Evolutionary conservation across 2,888 invertebrate species (phyloP), one percentile per base, ranked within the genome.

Genomic region (Callinectes sapidus): DNA sequence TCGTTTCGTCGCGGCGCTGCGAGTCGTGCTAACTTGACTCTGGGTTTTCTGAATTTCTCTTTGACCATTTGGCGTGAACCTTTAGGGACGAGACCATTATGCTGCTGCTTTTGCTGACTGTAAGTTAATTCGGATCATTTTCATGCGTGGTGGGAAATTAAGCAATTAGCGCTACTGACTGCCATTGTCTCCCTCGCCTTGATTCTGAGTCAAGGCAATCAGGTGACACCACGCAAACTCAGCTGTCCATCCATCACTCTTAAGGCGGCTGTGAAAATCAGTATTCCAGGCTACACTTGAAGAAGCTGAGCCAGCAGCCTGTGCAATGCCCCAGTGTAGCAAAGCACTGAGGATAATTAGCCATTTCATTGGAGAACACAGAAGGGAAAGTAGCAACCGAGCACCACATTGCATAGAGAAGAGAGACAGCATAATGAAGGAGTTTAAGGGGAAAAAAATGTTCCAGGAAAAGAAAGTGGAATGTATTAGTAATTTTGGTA

Each of bases 171-270:
- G 28, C 28, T 71, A 71, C 71, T 71, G 71, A 23, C 71, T 23
- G n/a, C 28, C 71, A 71, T 23, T 48, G 48, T 48, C 10, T 23
- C 71, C 71, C 71, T n/a, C 28, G 71, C 8, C 71, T 71, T 28
- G 71, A 71, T 6, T 71, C 23, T 71, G 2, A 23, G 71, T 28
- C 71, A 71, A 28, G 5, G n/a, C 71, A 71, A 71, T 71, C 71
- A 71, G 71, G 28, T 71, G 71, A 71, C 71, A 71, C 3, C 10
- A 13, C 71, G 71, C 71, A 18, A 18, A 71, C 71, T 71, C 71
- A 71, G 71, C 71, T 71, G 71, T 71, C n/a, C 71, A 71, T 61
- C 61, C 61, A 61, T 61, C 61, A 61, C 23, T 61, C 23, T 61
- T 23, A 71, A 71, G 71, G 71, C 23, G n/a, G n/a, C 23, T 28